A percentile compares a stretch with the other conserved stretches of the same genome.
Conservation (phyloP, 2,113 vertebrate species). For the Tichodroma muraria region DNA sequence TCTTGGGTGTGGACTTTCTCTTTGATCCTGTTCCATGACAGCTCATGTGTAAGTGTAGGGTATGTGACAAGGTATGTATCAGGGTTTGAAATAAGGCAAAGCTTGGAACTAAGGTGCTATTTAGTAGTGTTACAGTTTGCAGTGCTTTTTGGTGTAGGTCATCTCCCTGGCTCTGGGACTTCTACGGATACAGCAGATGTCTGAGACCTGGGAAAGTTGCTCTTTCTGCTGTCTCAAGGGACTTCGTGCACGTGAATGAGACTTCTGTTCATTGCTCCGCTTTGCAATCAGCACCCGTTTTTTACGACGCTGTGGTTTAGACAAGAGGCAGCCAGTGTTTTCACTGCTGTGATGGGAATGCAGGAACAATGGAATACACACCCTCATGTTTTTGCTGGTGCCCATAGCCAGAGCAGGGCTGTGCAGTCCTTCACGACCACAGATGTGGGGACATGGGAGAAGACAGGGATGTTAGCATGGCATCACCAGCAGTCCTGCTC, state of each 20-base stretch:
- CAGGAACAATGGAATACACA: neutral
- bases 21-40: conserved; percentile 30
- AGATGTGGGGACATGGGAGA: neutral
- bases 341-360: neutral
- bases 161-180: neutral
- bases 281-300: neutral
- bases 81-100: neutral
- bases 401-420: neutral
- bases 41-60: neutral
- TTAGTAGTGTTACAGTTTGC: neutral
- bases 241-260: rapidly evolving
- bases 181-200: neutral
- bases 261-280: neutral
- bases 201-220: neutral
- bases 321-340: neutral
- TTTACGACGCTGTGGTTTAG: neutral
- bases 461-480: neutral
- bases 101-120: neutral
- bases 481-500: neutral
- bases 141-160: neutral
- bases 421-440: neutral
- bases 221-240: neutral
- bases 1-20: conserved; percentile 17
- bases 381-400: neutral
- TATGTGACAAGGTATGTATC: neutral